A percentile compares a stretch with the other conserved stretches of the same genome.
phyloP scores from a whole-genome alignment of 2,888 invertebrate species.

The Tetramorium bicarinatum region DNA sequence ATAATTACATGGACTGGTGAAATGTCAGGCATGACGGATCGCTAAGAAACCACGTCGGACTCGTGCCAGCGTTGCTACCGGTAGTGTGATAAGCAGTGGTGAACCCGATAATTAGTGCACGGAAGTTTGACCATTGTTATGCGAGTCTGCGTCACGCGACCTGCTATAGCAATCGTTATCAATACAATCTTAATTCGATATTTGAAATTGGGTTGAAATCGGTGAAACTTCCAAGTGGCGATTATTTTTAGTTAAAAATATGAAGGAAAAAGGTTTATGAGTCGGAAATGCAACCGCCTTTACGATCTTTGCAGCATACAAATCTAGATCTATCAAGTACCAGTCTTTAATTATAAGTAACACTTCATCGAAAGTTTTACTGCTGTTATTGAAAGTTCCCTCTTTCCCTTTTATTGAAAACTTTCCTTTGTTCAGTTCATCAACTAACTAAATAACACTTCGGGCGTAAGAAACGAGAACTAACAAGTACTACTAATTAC shows the following conservation, averaged over 20 bases:
- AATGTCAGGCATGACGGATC: slow-evolving; percentile 47
- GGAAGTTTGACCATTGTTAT: slow-evolving; percentile 2
- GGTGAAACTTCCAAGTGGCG: background rate
- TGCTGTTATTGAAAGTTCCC: slow-evolving; percentile 19
- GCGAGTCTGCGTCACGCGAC: slow-evolving; percentile 9
- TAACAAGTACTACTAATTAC: slow-evolving; percentile 29
- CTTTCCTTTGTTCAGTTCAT: slow-evolving; percentile 7
- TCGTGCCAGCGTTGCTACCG: background rate
- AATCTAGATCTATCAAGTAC: background rate
- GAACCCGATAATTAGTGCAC: slow-evolving; percentile 18
- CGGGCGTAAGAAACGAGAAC: slow-evolving; percentile 1
- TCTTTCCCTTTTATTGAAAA: background rate
- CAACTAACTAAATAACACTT: slow-evolving; percentile 34
- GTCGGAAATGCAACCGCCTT: background rate
- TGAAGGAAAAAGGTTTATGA: background rate
- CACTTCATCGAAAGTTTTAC: slow-evolving; percentile 25
- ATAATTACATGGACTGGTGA: slow-evolving; percentile 46
- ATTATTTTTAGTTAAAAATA: background rate
- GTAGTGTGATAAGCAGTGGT: slow-evolving; percentile 19
- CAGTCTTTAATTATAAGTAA: slow-evolving; percentile 19
- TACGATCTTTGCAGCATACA: background rate
- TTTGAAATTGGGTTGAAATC: background rate
- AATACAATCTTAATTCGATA: background rate
- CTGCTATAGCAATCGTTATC: background rate
- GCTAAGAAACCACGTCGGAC: slow-evolving; percentile 7